Conservation (phyloP, 2,888 invertebrate genomes). For the Calliphora vomitoria region DNA sequence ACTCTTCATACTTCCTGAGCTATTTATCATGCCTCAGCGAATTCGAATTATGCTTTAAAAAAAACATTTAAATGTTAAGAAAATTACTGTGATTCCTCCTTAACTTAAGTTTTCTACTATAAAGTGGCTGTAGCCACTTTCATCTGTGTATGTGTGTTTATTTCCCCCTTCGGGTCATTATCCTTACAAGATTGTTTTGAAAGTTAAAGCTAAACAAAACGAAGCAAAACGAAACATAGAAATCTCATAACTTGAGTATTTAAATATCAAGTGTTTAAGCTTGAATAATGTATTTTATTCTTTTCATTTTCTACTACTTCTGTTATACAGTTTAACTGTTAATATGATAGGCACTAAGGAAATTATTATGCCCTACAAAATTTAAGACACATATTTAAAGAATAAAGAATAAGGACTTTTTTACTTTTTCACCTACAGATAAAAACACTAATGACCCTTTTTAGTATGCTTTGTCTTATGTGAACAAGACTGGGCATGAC, state of each 20-base stretch:
- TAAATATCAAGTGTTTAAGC: constrained; percentile 43
- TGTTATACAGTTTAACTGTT: neutral
- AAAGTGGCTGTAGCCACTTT: neutral
- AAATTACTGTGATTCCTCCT: neutral
- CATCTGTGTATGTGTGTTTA: neutral
- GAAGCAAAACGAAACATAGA: constrained; percentile 32
- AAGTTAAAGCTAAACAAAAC: constrained; percentile 47
- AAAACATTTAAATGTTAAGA: too few relatives aligned
- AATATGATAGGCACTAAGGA: neutral
- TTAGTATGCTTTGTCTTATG: too few relatives aligned
- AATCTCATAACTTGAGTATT: constrained; percentile 55
- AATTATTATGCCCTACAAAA: neutral
- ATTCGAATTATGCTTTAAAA: too few relatives aligned
- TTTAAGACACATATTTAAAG: neutral
- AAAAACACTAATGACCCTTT: too few relatives aligned
- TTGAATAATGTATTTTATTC: constrained; percentile 35
- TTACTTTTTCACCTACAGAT: too few relatives aligned
- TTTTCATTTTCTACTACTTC: neutral
- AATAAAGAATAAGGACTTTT: too few relatives aligned
- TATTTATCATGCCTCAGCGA: too few relatives aligned
- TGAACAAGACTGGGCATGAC: too few relatives aligned
- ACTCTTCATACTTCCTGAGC: too few relatives aligned
- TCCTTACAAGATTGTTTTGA: constrained; percentile 49
- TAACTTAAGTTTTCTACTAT: neutral
- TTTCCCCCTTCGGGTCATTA: constrained; percentile 54